Base-by-base conservation (phyloP, 1,140 invertebrate genomes). In the Dinoponera quadriceps region DNA sequence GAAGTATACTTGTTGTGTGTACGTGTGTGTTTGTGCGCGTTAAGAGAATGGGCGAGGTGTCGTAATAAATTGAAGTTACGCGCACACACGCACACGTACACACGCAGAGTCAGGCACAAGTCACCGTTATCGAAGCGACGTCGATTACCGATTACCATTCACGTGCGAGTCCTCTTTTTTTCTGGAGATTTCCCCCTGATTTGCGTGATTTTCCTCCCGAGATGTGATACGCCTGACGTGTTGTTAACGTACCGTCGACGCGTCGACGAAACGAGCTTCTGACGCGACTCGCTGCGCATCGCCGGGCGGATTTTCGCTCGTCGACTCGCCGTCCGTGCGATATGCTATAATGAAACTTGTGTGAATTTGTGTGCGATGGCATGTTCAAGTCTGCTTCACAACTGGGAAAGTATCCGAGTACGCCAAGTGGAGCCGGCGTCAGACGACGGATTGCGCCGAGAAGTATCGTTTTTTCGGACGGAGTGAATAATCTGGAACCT, bases 341-440 rank as follows among this genome's bases (percentile, higher is more conserved):
- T 69, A 33, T 55, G n/a, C 54, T 4, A 11, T 51, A 7, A 20
- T 55, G 54, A n/a, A n/a, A 20, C n/a, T 63, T n/a, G 2, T 38
- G 74, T 55, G 54, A 22, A 66, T 68, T 78, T 57, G 62, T 44
- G 49, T 55, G 75, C 22, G n/a, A 68, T 27, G 20, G 29, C 11
- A 9, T 63, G 38, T 9, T 20, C 29, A 20, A 20, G 13, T 62
- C 20, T 16, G 27, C 57, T 68, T 55, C 27, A 51, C 20, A n/a
- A 22, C 25, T n/a, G 29, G 49, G 63, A 55, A 78, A 78, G 29
- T 68, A 44, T 68, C 22, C 62, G 74, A 25, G n/a, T n/a, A n/a
- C 18, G 20, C 29, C 69, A 44, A 44, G 7, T 49, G 29, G 38
- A 5, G 20, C 18, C 54, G 44, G 20, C 20, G 18, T 18, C 4